A percentile compares a stretch with the other conserved stretches of the same genome.
phyloP scores from a whole-genome alignment of 2,888 invertebrate species.

The Parnassius mnemosyne region DNA sequence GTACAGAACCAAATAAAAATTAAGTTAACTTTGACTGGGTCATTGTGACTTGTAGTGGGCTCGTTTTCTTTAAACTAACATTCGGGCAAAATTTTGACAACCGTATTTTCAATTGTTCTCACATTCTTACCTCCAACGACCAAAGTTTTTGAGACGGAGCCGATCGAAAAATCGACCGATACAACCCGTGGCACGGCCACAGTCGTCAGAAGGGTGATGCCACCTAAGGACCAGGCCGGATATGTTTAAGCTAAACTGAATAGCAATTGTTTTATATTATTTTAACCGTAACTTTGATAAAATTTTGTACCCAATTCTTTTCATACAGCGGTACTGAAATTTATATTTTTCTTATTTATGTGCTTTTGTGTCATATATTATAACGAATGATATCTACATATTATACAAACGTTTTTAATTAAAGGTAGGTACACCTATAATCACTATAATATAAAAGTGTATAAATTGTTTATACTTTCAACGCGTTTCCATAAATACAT shows the following conservation, averaged over 20 bases:
- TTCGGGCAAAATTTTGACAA: slow-evolving; percentile 21
- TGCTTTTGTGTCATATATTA: no score
- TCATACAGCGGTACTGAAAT: no score
- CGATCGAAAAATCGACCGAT: slow-evolving; percentile 71
- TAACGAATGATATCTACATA: no score
- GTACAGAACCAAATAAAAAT: slow-evolving; percentile 8
- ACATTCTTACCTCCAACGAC: slow-evolving; percentile 73
- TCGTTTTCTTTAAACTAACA: slow-evolving; percentile 5
- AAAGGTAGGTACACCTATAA: no score
- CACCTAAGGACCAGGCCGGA: slow-evolving; percentile 75
- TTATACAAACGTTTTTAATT: no score
- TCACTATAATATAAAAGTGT: no score
- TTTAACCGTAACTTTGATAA: slow-evolving; percentile 14
- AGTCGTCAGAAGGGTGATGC: slow-evolving; percentile 71
- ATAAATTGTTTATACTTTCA: no score
- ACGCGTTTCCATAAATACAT: no score
- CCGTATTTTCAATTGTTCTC: slow-evolving; percentile 35
- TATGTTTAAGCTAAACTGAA: slow-evolving; percentile 45
- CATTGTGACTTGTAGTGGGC: neutral
- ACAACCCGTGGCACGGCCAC: slow-evolving; percentile 70
- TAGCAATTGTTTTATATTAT: slow-evolving; percentile 12
- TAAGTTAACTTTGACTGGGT: neutral
- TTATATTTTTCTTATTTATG: no score
- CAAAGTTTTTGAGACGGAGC: slow-evolving; percentile 75
- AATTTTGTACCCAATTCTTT: no score